Percentiles rank a stretch among this genome's conserved stretches.
Conservation (phyloP, 2,797 vertebrate species). For the Mastacembelus armatus region DNA sequence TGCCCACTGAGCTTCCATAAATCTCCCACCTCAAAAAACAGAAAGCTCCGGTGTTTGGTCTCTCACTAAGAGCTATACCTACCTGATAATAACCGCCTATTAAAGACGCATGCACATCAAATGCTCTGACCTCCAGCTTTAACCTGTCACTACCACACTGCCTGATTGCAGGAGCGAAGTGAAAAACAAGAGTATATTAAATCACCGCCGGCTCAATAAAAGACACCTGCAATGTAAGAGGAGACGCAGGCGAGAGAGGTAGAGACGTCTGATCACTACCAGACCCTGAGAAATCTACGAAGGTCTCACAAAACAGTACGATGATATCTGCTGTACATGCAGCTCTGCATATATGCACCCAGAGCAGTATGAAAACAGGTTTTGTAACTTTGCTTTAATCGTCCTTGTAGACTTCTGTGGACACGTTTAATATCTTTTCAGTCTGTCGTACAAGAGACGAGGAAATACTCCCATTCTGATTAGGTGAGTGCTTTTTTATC, state of each 20-base stretch:
- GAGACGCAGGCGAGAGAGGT: slow-evolving; percentile 71
- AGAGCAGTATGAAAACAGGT: slow-evolving; percentile 26
- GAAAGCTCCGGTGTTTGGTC: slow-evolving; percentile 33
- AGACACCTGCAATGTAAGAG: slow-evolving; percentile 84
- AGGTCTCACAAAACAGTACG: slow-evolving; percentile 51
- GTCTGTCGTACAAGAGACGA: slow-evolving; percentile 10
- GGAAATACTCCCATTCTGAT: neutral
- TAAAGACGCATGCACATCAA: slow-evolving; percentile 57
- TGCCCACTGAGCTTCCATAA: slow-evolving; percentile 53
- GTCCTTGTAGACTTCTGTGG: neutral
- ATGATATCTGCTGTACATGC: slow-evolving; percentile 53
- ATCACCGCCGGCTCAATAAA: slow-evolving; percentile 83
- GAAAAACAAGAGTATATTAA: slow-evolving; percentile 75
- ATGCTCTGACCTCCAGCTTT: slow-evolving; percentile 78
- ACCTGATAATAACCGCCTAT: slow-evolving; percentile 75
- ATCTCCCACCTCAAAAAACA: slow-evolving; percentile 66
- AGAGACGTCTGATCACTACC: slow-evolving; percentile 81
- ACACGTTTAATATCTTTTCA: slow-evolving; percentile 6
- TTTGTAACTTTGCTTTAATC: slow-evolving; percentile 36
- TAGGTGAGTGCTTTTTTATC: slow-evolving; percentile 3
- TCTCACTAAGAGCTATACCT: slow-evolving; percentile 55
- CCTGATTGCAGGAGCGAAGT: slow-evolving; percentile 72
- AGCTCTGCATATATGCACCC: slow-evolving; percentile 45
- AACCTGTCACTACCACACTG: slow-evolving; percentile 79
- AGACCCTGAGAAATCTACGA: slow-evolving; percentile 68